Evolutionary conservation across 1,140 invertebrate genomes (phyloP).

Genomic region (Drosophila tsacasi): DNA sequence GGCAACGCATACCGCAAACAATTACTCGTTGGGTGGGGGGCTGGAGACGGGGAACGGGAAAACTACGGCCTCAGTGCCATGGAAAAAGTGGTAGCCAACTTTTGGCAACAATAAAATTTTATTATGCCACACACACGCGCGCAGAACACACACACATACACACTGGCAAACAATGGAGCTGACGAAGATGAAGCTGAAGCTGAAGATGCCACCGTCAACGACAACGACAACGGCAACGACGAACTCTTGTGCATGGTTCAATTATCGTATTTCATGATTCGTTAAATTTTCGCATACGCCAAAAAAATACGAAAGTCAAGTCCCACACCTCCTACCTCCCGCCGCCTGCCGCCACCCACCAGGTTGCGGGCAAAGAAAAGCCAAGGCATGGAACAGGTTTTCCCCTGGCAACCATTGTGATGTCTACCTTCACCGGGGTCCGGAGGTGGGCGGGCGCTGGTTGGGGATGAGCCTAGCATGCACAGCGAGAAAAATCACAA

Average conservation of each 20-base stretch:
- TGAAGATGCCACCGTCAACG: constrained; percentile 58
- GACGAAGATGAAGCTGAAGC: constrained; percentile 61
- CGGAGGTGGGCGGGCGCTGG: constrained; percentile 4
- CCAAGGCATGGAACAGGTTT: constrained; percentile 67
- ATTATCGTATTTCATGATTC: constrained; percentile 84
- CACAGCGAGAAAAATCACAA: neutral
- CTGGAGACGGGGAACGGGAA: constrained; percentile 9
- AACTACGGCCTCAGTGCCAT: constrained; percentile 50
- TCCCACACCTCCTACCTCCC: neutral
- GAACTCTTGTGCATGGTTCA: constrained; percentile 83
- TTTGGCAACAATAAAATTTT: constrained; percentile 83
- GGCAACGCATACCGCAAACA: constrained; percentile 58
- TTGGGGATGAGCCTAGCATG: neutral
- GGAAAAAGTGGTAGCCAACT: constrained; percentile 78
- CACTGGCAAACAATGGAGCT: constrained; percentile 68
- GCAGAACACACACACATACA: constrained; percentile 32
- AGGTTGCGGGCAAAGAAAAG: constrained; percentile 59
- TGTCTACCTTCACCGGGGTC: constrained; percentile 65
- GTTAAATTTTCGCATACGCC: constrained; percentile 83
- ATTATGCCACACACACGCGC: constrained; percentile 80
- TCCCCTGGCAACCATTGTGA: constrained; percentile 79
- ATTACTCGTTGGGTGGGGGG: constrained; percentile 50
- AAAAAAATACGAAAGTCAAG: constrained; percentile 77
- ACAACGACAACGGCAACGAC: constrained; percentile 49
- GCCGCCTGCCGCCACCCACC: constrained; percentile 7